Percentiles rank a stretch among this genome's conserved stretches.
phyloP scores from a whole-genome alignment of 2,797 vertebrate species.

The Acomys russatus region DNA sequence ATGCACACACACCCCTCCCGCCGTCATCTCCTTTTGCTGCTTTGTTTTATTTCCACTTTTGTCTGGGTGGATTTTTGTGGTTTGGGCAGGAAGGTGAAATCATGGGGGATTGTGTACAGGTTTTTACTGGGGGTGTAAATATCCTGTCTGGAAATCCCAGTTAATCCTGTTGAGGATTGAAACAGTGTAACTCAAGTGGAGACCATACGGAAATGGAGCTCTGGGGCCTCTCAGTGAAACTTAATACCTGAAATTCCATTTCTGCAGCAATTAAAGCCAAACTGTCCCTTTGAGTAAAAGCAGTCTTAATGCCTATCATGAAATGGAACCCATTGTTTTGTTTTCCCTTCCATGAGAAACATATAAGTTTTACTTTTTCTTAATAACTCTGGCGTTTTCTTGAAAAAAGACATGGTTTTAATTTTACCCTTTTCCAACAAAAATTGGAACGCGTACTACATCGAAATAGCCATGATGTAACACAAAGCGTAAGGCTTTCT shows the following conservation, averaged over 20 bases:
- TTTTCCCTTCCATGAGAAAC: background rate
- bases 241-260: background rate
- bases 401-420: background rate
- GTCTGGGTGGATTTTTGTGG: conserved; percentile 21
- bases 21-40: background rate
- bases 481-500: background rate
- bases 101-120: conserved; percentile 33
- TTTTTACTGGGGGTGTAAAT: conserved; percentile 57
- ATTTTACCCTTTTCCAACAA: background rate
- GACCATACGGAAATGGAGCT: background rate
- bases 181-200: background rate
- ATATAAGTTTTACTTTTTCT: background rate
- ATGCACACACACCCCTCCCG: background rate
- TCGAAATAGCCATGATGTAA: background rate
- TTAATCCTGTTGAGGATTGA: conserved; percentile 71
- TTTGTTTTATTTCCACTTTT: background rate
- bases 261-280: background rate
- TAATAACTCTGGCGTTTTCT: background rate
- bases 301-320: background rate
- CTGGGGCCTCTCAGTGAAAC: accelerated
- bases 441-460: background rate
- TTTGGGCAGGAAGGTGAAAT: conserved; percentile 48
- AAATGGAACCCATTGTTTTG: background rate
- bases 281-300: background rate
- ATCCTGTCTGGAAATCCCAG: conserved; percentile 49